Conservation (phyloP, 2,797 vertebrate genomes). For the Darevskia mixta region DNA sequence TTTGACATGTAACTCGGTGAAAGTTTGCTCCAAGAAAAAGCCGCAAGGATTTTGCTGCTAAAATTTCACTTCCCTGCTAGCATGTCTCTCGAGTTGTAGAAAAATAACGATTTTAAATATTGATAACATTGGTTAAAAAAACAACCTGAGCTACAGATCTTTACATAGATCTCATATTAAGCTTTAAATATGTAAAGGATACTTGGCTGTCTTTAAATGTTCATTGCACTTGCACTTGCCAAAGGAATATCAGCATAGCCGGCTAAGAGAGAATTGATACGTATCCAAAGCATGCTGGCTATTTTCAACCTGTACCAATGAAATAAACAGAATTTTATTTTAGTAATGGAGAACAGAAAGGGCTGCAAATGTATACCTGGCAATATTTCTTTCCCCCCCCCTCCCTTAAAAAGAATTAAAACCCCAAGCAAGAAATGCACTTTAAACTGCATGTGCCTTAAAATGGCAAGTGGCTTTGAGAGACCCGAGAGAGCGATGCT, state of each 20-base stretch:
- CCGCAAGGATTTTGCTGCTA: background rate
- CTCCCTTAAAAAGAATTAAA: constrained; percentile 10
- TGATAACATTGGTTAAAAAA: fast-evolving
- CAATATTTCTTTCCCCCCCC: background rate
- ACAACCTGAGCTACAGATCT: background rate
- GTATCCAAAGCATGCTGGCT: background rate
- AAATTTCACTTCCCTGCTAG: background rate
- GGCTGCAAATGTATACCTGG: background rate
- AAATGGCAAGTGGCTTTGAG: constrained; percentile 87
- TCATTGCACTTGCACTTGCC: background rate
- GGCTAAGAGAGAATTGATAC: background rate
- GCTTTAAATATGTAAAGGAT: background rate
- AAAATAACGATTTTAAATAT: constrained; percentile 29
- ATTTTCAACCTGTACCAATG: background rate
- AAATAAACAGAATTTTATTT: fast-evolving
- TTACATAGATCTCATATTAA: constrained; percentile 7
- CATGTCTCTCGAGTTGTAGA: background rate
- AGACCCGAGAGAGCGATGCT: constrained; percentile 82
- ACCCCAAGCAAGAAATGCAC: constrained; percentile 51
- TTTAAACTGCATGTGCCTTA: constrained; percentile 85
- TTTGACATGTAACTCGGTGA: background rate
- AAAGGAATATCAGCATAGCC: background rate
- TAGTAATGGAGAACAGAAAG: background rate
- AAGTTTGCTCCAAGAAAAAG: constrained; percentile 2
- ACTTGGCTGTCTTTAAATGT: constrained; percentile 36